Evolutionary conservation across 2,113 vertebrate species (phyloP).

Genomic region (Narcine bancroftii): DNA sequence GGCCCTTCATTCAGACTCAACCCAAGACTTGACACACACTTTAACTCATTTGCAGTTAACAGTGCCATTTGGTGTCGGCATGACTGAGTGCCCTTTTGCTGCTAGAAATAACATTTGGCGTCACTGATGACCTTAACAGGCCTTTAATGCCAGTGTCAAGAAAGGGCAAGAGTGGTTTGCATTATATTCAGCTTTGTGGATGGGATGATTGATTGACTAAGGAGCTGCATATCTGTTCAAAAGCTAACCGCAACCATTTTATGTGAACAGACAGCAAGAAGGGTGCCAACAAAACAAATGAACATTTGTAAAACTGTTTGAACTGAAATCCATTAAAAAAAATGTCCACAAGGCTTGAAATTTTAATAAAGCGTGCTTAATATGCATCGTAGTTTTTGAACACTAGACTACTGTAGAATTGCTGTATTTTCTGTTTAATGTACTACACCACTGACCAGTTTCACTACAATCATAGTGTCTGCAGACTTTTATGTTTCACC

Average conservation of each 20-base stretch:
- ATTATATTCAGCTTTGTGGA: neutral
- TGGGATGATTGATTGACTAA: neutral
- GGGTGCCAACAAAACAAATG: neutral
- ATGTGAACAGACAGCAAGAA: neutral
- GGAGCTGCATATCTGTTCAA: neutral
- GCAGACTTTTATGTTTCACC: too few species aligned
- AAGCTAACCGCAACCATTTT: conserved; percentile 4
- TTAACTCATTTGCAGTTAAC: conserved; percentile 18
- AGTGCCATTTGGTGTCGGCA: conserved; percentile 31
- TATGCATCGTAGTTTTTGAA: neutral
- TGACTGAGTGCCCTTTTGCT: neutral
- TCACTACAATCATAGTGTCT: too few species aligned
- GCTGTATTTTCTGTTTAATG: neutral
- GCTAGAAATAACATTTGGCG: conserved; percentile 24
- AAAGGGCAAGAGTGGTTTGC: neutral
- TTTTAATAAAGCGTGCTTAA: neutral
- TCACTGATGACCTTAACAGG: conserved; percentile 1
- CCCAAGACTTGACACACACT: neutral
- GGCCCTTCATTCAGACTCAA: conserved; percentile 6
- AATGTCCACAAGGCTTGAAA: neutral
- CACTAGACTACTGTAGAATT: neutral
- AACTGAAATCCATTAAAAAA: conserved; percentile 14
- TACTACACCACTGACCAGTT: neutral
- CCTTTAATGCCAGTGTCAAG: neutral
- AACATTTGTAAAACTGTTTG: neutral